phyloP scores from a whole-genome alignment of 2,888 invertebrate genomes.

The Cephus sareptanus region DNA sequence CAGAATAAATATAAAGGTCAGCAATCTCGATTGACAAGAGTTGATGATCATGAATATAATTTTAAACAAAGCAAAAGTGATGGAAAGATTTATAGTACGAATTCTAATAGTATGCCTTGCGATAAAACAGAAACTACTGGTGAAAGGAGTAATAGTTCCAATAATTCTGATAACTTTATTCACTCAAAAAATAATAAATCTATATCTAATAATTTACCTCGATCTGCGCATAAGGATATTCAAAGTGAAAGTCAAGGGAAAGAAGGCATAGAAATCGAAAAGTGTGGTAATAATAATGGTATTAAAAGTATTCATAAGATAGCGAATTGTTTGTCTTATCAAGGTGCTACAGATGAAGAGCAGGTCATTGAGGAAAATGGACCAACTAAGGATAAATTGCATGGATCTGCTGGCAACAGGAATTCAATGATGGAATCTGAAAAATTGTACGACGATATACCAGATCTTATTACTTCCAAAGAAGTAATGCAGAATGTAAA shows the following conservation, averaged over 20 bases:
- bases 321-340: background rate
- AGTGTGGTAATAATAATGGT: background rate
- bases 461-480: slow-evolving; percentile 14
- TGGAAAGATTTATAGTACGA: background rate
- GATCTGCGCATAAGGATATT: background rate
- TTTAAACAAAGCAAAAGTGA: background rate
- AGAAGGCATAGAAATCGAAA: background rate
- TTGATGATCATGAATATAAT: background rate
- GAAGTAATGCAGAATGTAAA: background rate
- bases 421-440: background rate
- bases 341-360: background rate
- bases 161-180: background rate
- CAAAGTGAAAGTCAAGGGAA: background rate
- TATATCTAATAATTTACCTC: background rate
- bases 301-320: background rate
- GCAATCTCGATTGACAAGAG: background rate
- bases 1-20: background rate
- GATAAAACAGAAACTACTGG: background rate
- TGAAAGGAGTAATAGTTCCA: background rate
- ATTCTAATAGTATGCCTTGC: background rate
- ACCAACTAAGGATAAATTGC: background rate
- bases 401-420: background rate
- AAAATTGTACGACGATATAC: background rate
- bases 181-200: background rate
- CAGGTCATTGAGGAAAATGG: background rate